Conservation (phyloP, 2,888 invertebrate genomes). For the Plemyria rubiginata region DNA sequence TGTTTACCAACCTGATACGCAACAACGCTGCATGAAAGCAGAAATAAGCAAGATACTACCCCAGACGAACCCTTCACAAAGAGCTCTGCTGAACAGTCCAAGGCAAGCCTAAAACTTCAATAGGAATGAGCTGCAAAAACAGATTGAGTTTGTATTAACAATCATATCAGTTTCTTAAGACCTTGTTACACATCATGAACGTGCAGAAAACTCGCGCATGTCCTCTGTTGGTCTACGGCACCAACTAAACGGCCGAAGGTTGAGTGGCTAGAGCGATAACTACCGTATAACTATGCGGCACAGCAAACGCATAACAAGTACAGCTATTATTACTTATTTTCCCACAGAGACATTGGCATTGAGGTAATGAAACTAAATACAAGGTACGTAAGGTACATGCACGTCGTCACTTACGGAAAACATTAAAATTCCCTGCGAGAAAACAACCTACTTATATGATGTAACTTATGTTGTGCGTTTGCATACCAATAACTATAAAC, state of each 20-base stretch:
- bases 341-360: constrained; percentile 61
- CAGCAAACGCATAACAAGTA: constrained; percentile 20
- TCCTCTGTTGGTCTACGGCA: not conserved
- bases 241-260: constrained; percentile 14
- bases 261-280: constrained; percentile 16
- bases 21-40: too few species aligned
- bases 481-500: constrained; percentile 18
- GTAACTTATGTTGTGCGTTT: constrained; percentile 13
- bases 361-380: constrained; percentile 35
- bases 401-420: not conserved
- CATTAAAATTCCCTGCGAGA: constrained; percentile 3
- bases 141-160: too few species aligned
- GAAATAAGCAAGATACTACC: too few species aligned
- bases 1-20: too few species aligned
- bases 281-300: constrained; percentile 17
- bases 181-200: too few species aligned
- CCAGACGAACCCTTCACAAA: too few species aligned
- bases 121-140: too few species aligned
- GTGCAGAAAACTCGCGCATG: not conserved
- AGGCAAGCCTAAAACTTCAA: too few species aligned
- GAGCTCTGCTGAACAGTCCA: too few species aligned
- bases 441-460: not conserved
- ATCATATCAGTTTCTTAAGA: too few species aligned
- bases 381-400: not conserved
- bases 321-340: constrained; percentile 44